Evolutionary conservation across 2,797 vertebrate species (phyloP), one percentile per base, ranked within the genome.

Genomic region (Staurois parvus): DNA sequence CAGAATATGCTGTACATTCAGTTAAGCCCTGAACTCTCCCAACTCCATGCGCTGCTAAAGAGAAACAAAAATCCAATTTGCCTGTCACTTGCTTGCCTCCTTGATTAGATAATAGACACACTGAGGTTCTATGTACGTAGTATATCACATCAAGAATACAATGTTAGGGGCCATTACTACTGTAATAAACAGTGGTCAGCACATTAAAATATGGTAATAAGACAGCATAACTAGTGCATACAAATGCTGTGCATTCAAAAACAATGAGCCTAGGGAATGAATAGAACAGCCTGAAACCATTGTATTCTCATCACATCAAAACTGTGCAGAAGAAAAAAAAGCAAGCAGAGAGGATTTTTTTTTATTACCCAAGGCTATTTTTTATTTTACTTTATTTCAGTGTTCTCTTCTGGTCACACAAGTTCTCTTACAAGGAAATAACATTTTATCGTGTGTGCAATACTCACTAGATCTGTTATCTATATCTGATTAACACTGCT

Each of bases 331-430:
- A 5, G 28, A 45, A 81, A 72, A 86, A 83, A 87, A 87, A 79
- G 62, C 75, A 90, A 92, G 90, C 89, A 92, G 88, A 88, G 75
- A 83, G 59, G 26, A 13, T 64, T 72, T 83, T 72, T 84, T 88
- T 89, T 90, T 90, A 89, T 92, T 91, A 89, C 94, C 93, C 94
- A 95, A 94, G 94, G 93, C 90, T 92, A 83, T 75, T 86, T 73
- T 88, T 86, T 89, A 93, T 93, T 86, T 91, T 88, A 88, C 84
- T 91, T 90, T 90, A 90, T 91, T 90, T 92, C 91, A 87, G 88
- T 81, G 85, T 93, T 92, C 90, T 92, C 91, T 88, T 87, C 74
- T 91, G 88, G 89, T 94, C 90, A 91, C 88, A 81, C 85, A 52
- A 2, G 84, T 87, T 91, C 84, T 76, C 90, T 84, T 90, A 91